phyloP scores from a whole-genome alignment of 2,888 invertebrate genomes.

The Eupithecia abbreviata region DNA sequence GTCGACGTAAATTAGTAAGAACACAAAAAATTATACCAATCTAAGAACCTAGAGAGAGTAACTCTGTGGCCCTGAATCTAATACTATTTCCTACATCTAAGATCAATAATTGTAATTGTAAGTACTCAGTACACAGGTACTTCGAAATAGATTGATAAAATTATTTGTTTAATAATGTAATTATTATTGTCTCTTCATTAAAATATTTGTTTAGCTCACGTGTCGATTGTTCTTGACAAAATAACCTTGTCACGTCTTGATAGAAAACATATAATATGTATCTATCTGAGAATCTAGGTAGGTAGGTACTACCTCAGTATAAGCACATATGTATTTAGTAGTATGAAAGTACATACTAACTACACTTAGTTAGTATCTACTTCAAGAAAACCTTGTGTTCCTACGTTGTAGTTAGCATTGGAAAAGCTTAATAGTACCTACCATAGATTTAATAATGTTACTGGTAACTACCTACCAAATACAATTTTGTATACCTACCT shows the following conservation, averaged over 20 bases:
- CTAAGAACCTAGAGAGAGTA: not conserved
- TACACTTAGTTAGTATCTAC: not conserved
- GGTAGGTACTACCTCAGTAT: not conserved
- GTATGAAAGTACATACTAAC: not conserved
- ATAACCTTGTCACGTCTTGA: not conserved
- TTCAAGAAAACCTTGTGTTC: not conserved
- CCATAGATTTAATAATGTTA: not conserved
- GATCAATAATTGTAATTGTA: not conserved
- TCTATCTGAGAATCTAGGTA: not conserved
- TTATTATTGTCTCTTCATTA: not conserved
- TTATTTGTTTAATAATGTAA: not conserved
- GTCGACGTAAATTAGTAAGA: not conserved
- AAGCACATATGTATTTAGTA: too few relatives aligned
- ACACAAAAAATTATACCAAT: too few relatives aligned
- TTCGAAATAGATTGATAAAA: not conserved
- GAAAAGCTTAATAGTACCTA: not conserved
- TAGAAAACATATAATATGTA: not conserved
- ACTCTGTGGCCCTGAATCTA: conserved; percentile 6
- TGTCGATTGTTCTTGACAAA: conserved; percentile 9
- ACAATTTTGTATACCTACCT: too few relatives aligned
- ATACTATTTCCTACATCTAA: not conserved
- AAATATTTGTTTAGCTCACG: conserved; percentile 15
- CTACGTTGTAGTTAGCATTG: not conserved
- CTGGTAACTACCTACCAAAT: too few relatives aligned
- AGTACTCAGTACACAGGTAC: not conserved